Base-by-base conservation (phyloP, 2,113 vertebrate genomes). In the Lepus europaeus region DNA sequence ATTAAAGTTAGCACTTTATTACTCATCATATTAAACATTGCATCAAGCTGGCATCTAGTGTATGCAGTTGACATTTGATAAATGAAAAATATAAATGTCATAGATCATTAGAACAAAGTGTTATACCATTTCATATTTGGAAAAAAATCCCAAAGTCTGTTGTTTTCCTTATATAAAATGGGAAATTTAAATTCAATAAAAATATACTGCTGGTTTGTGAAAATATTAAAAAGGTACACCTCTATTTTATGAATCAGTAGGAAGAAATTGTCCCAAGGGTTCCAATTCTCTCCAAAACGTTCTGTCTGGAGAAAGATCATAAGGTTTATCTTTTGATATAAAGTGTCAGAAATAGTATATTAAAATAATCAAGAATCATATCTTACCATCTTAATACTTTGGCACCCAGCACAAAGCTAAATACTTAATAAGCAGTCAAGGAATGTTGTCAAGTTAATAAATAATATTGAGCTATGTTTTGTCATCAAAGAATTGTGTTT, bases 141-240 rank as follows among this genome's bases (percentile, higher is more conserved):
- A 84, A 76, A 95, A 91, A 31, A 93, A 94, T 49, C 1, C 2
- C 2, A 49, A 90, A 82, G 12, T 31, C 23, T 68, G 3, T 72
- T 88, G 16, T 74, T 72, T 90, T 81, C 51, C 29, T 49, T 64
- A 12, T 25, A 90, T 13, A 6, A 91, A 82, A 78, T 56, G 33
- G 85, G 72, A 82, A 90, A 90, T 73, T 63, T 85, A 81, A 95
- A 93, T 49, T 72, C 31, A 77, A 59, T 68, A 39, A 39, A 69
- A 77, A 87, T 91, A 13, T 64, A 1, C 36, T 89, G 2, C 80
- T 72, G 29, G 4, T 33, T 73, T 10, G 17, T 93, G 63, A 84
- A 22, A 63, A 79, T 80, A 64, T 29, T n/a, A 5, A 53, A 64
- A 79, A 77, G 19, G 49, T 31, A 73, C 5, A 64, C 27, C 8